Evolutionary conservation across 2,888 invertebrate species (phyloP), one percentile per base, ranked within the genome.

Genomic region (Melieria picta): DNA sequence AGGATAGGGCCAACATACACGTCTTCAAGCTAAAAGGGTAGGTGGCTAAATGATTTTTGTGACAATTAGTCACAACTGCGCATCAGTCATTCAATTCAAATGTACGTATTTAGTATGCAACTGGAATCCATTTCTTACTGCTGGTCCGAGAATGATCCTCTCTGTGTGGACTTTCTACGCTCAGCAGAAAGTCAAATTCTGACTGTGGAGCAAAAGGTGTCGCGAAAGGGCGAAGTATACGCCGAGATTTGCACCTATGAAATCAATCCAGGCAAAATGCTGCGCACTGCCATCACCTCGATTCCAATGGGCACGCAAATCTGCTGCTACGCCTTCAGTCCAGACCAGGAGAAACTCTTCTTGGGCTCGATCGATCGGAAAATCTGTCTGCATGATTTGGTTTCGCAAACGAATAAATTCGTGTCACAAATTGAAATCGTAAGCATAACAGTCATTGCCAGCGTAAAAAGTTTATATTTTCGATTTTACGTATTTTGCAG

Each of bases 1-100:
- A 94, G 83, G 96, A 97, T 85, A 90, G 94, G 77, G 95, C 96
- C 7, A 97, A 97, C 86, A 89, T 97, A 72, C 94, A 96, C 82
- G 89, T 97, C 0, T 94, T 96, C 81, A 89, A 90, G 76, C 88
- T 94, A 52, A 90, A 89, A 82, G 91, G 92, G 94, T 93, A 83
- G 81, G 84, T 80, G 48, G 5, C 10, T 9, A 30, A 9, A 58
- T 16, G 58, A 2, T 3, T 4, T 50, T 50, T 50, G 11, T 50
- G 11, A 11, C 50, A 50, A 13, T 13, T 58, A 4, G 16, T 13
- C 7, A 13, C 16, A 11, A 13, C 42, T 58, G 10, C 7, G 30
- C 9, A 1, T 4, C 0, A 7, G 7, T n/a, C 30, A 11, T 52
- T n/a, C 4, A 4, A 56, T 5, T 13, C 1, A 11, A 58, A 30